Evolutionary conservation across 2,888 invertebrate genomes (phyloP).

Genomic region (Latrodectus elegans): DNA sequence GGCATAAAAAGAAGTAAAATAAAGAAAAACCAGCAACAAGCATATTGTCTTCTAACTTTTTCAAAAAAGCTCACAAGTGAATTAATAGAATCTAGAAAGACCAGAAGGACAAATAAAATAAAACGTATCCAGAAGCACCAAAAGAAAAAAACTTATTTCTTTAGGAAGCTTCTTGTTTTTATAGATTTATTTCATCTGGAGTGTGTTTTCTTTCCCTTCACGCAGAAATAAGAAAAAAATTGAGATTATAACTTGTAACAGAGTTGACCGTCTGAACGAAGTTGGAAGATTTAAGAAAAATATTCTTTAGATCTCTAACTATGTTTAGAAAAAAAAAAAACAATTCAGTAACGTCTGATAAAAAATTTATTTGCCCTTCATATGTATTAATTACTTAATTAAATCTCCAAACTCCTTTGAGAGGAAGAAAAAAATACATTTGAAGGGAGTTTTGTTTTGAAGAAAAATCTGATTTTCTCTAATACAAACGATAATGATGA

Average conservation of each 20-base stretch:
- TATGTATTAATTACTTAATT: slow-evolving; percentile 4
- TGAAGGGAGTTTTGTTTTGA: no score
- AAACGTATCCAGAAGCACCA: slow-evolving; percentile 14
- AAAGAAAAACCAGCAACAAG: slow-evolving; percentile 17
- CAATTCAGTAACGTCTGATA: neutral
- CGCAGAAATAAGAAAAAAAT: slow-evolving; percentile 9
- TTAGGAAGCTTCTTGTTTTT: slow-evolving; percentile 14
- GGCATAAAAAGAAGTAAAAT: slow-evolving; percentile 16
- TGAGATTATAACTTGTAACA: slow-evolving; percentile 21
- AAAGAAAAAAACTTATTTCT: neutral
- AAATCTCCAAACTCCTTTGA: neutral
- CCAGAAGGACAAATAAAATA: slow-evolving; percentile 14
- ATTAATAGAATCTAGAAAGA: slow-evolving; percentile 56
- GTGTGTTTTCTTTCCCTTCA: slow-evolving; percentile 8
- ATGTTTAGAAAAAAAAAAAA: neutral
- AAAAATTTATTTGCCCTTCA: neutral
- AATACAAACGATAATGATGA: no score
- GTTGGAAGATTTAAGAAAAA: slow-evolving; percentile 7
- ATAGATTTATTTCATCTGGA: neutral
- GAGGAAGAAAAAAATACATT: no score
- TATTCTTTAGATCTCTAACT: neutral
- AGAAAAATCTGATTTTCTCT: no score
- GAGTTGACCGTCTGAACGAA: slow-evolving; percentile 23
- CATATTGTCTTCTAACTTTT: slow-evolving; percentile 46
- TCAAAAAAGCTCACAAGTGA: slow-evolving; percentile 41